Percentiles rank a stretch among this genome's conserved stretches.
phyloP scores from a whole-genome alignment of 2,888 invertebrate genomes.

The Carabus problematicus region DNA sequence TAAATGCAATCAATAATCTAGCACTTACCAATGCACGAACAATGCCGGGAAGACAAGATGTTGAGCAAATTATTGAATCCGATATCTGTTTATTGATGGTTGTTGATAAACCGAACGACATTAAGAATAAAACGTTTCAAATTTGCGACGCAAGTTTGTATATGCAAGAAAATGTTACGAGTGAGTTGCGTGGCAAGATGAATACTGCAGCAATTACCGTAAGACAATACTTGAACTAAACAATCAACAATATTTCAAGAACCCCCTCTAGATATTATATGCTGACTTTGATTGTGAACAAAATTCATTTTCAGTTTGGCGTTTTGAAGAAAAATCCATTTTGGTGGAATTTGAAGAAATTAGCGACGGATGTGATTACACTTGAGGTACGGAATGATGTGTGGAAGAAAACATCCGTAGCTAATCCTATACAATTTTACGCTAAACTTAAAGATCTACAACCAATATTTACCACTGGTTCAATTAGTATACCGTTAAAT shows the following conservation, averaged over 20 bases:
- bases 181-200: background rate
- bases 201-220: conserved; percentile 1
- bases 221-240: too few relatives aligned
- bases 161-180: background rate
- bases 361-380: background rate
- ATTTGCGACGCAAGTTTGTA: background rate
- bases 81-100: background rate
- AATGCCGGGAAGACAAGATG: background rate
- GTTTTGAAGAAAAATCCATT: conserved; percentile 6
- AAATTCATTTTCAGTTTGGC: background rate
- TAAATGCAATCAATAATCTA: background rate
- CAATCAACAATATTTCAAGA: background rate
- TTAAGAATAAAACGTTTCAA: background rate
- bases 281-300: too few relatives aligned
- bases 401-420: background rate
- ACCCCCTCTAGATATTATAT: background rate
- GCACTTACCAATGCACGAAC: background rate
- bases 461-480: background rate
- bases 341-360: conserved; percentile 3
- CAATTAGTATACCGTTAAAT: background rate
- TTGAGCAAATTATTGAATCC: background rate
- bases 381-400: background rate
- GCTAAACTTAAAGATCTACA: background rate
- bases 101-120: background rate
- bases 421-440: background rate